These are phyloP conservation scores for Hofmannophila pseudospretella DNA, from an alignment of 2,888 invertebrate genomes.

Conservation along the genomic window DNA sequence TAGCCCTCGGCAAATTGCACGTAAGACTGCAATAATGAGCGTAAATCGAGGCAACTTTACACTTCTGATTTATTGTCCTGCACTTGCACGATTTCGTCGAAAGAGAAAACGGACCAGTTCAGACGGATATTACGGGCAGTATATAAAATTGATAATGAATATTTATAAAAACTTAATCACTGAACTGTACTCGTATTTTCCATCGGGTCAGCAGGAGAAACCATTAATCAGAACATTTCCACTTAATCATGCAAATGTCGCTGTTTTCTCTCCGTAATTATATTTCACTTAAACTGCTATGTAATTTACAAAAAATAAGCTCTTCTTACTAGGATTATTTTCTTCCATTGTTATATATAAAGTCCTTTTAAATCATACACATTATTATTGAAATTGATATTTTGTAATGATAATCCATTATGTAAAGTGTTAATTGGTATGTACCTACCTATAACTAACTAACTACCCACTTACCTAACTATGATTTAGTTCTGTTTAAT, in stretches of 20 bases:
- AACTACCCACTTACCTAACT: too few species aligned
- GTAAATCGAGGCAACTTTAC: constrained; percentile 75
- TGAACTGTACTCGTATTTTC: constrained; percentile 45
- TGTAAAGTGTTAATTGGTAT: too few species aligned
- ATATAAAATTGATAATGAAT: constrained; percentile 73
- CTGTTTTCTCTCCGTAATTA: constrained; percentile 46
- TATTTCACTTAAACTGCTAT: constrained; percentile 39
- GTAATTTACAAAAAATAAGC: constrained; percentile 19
- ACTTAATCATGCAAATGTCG: constrained; percentile 57
- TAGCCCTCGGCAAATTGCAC: constrained; percentile 73
- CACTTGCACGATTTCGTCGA: constrained; percentile 72
- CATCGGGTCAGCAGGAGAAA: constrained; percentile 57
- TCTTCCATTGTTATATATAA: too few species aligned
- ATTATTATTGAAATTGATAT: too few species aligned
- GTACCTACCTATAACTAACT: too few species aligned
- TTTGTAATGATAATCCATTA: too few species aligned
- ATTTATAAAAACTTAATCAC: constrained; percentile 74
- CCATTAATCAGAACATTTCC: constrained; percentile 69
- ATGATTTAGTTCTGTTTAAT: too few species aligned
- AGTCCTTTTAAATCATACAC: too few species aligned
- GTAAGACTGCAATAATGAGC: constrained; percentile 73
- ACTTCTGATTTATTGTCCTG: constrained; percentile 76
- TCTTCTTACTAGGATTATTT: too few species aligned
- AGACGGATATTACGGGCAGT: constrained; percentile 64
- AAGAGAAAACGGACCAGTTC: constrained; percentile 76